A percentile compares a stretch with the other conserved stretches of the same genome.
These are phyloP conservation scores for Eclectus roratus DNA, from an alignment of 2,113 vertebrate species.

Conservation along the genomic window DNA sequence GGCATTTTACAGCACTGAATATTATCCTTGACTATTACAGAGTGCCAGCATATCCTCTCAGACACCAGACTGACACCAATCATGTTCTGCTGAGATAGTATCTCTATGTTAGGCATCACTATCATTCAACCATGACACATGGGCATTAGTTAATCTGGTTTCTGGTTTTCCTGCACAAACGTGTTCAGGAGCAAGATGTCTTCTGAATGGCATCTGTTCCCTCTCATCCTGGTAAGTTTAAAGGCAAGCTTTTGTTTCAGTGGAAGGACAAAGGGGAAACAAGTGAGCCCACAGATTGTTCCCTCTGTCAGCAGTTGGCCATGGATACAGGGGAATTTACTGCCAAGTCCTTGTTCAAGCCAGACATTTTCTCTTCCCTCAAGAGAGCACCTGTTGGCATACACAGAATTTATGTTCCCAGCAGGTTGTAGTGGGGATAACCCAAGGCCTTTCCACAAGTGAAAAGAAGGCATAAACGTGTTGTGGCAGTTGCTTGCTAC, in stretches of 20 bases:
- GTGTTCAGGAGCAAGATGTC: not conserved
- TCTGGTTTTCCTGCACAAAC: not conserved
- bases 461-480: not conserved
- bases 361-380: not conserved
- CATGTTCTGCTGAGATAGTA: not conserved
- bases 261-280: not conserved
- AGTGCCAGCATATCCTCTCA: not conserved
- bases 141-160: not conserved
- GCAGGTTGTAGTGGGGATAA: not conserved
- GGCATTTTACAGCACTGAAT: not conserved
- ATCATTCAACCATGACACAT: not conserved
- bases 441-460: not conserved
- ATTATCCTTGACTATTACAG: not conserved
- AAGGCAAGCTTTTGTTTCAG: not conserved
- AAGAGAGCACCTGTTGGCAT: not conserved
- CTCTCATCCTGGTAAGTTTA: not conserved
- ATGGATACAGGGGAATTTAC: rapidly evolving
- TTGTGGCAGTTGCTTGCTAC: not conserved
- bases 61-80: not conserved
- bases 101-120: not conserved
- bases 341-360: not conserved
- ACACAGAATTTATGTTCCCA: not conserved
- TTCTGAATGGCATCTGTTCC: not conserved
- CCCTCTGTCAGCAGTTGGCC: not conserved
- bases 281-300: not conserved